Evolutionary conservation across 1,140 invertebrate species (phyloP).

Genomic region (Frieseomelitta varia): DNA sequence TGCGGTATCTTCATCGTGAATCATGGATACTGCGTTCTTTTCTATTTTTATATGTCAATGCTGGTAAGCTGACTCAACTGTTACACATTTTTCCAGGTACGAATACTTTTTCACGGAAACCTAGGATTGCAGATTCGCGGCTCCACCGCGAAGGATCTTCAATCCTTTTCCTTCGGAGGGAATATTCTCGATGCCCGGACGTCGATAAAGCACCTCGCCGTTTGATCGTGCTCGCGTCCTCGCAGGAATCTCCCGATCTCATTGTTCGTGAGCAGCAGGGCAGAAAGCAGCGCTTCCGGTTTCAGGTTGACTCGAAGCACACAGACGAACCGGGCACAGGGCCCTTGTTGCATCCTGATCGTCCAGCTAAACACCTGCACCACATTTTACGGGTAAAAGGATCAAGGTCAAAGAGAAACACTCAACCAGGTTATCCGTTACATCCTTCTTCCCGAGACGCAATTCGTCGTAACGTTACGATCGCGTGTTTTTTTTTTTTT

Average conservation of each 20-base stretch:
- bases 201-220: constrained; percentile 61
- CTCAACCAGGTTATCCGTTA: constrained; percentile 1
- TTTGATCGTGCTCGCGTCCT: constrained; percentile 66
- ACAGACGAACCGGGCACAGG: constrained; percentile 39
- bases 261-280: constrained; percentile 77
- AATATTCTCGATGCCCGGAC: constrained; percentile 57
- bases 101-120: background rate
- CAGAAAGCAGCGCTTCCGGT: constrained; percentile 78
- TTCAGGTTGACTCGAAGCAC: constrained; percentile 65
- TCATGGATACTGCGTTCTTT: background rate
- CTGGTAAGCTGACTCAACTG: constrained; percentile 1
- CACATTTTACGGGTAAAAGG: constrained; percentile 51
- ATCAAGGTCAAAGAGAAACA: constrained; percentile 31
- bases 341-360: constrained; percentile 57
- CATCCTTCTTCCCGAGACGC: background rate
- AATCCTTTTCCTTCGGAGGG: constrained; percentile 25
- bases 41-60: background rate
- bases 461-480: constrained; percentile 5
- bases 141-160: constrained; percentile 20
- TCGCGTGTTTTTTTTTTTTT: constrained; percentile 12
- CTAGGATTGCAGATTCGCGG: background rate
- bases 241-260: constrained; percentile 69
- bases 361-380: constrained; percentile 62
- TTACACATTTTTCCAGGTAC: background rate
- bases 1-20: constrained; percentile 10